phyloP scores from a whole-genome alignment of 1,140 invertebrate genomes.

The Phenacoccus solenopsis region DNA sequence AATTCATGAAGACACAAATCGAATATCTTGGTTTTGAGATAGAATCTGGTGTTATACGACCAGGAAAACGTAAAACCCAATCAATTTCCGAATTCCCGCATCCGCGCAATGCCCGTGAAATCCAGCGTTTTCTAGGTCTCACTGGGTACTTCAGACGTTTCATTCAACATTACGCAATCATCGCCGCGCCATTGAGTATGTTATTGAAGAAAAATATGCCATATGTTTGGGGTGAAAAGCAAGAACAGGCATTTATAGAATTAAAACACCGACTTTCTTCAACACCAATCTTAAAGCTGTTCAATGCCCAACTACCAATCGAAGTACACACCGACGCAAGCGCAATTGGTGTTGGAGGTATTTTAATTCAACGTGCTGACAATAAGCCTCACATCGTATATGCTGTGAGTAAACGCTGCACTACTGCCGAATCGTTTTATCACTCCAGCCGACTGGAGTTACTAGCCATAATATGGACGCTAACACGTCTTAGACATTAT shows the following conservation, averaged over 20 bases:
- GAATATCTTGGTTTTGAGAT: slow-evolving; percentile 11
- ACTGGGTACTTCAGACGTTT: background rate
- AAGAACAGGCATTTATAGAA: background rate
- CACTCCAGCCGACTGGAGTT: slow-evolving; percentile 8
- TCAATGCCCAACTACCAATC: background rate
- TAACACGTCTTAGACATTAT: background rate
- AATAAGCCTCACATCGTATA: background rate
- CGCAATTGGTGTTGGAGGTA: background rate
- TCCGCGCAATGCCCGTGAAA: background rate
- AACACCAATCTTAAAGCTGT: background rate
- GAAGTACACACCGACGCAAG: slow-evolving; percentile 16
- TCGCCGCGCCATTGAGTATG: background rate
- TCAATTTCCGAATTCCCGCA: slow-evolving; percentile 1
- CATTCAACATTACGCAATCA: background rate
- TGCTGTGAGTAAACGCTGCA: background rate
- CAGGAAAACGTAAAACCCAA: background rate
- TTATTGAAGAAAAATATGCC: background rate
- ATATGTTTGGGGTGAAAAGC: background rate
- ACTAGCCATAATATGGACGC: background rate
- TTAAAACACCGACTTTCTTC: background rate
- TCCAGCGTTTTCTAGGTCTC: background rate
- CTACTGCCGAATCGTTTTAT: background rate
- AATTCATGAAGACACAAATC: background rate
- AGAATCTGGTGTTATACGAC: background rate
- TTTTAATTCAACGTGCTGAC: background rate